A percentile compares a stretch with the other conserved stretches of the same genome.
These are phyloP conservation scores for Sarcophaga peregrina DNA, from an alignment of 1,140 invertebrate genomes.

Conservation along the genomic window DNA sequence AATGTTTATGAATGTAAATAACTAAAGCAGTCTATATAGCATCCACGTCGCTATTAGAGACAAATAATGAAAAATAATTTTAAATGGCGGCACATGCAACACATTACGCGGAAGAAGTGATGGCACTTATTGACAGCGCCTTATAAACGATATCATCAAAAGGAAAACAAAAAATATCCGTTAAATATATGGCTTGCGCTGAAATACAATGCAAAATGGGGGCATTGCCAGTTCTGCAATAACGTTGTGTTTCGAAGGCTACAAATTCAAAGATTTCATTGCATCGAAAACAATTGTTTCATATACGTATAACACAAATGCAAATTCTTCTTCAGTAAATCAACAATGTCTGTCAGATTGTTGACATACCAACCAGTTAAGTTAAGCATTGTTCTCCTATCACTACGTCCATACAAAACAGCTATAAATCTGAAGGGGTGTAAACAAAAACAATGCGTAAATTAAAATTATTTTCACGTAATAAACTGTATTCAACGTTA, in stretches of 20 bases:
- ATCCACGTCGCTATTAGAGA: neutral
- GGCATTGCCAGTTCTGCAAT: conserved; percentile 24
- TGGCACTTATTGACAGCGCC: conserved; percentile 31
- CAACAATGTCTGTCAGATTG: neutral
- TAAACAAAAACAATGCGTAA: neutral
- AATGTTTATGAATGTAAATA: conserved; percentile 35
- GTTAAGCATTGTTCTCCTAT: neutral
- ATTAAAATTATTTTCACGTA: conserved; percentile 19
- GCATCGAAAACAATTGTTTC: neutral
- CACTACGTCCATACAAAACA: neutral
- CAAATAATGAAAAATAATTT: conserved; percentile 6
- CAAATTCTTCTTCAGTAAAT: conserved; percentile 28
- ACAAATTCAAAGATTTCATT: neutral
- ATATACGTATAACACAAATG: neutral
- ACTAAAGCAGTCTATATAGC: neutral
- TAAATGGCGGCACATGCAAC: conserved; percentile 30
- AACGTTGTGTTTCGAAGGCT: conserved; percentile 6
- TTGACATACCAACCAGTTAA: neutral
- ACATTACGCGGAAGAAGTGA: conserved; percentile 38
- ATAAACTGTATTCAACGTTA: conserved; percentile 13
- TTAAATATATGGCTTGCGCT: conserved; percentile 24
- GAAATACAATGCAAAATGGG: neutral
- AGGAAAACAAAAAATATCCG: neutral
- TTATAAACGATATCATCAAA: neutral
- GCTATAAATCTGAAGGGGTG: neutral